A percentile compares a stretch with the other conserved stretches of the same genome.
Evolutionary conservation across 64 coral and sea anemone genomes (phyloP).

Genomic region (Montipora foliosa): DNA sequence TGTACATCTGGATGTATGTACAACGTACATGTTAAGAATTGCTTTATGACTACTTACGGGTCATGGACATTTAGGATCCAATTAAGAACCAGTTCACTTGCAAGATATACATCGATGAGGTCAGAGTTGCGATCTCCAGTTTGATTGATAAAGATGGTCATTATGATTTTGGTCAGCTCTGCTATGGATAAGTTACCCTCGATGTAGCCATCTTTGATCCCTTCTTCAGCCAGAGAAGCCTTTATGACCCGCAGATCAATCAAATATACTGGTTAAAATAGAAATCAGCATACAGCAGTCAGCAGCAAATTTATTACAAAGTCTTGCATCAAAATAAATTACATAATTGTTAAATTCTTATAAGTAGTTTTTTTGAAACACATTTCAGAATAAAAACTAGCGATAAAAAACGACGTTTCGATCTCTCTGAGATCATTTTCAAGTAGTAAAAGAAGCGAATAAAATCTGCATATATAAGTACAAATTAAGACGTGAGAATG

Average conservation of each 20-base stretch:
- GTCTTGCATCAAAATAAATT: too few relatives aligned
- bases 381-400: too few relatives aligned
- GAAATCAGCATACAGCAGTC: neutral
- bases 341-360: too few relatives aligned
- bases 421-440: too few relatives aligned
- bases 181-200: constrained; percentile 58
- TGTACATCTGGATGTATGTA: too few relatives aligned
- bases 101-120: constrained; percentile 67
- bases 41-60: constrained; percentile 66
- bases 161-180: constrained; percentile 73
- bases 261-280: constrained; percentile 71
- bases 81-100: constrained; percentile 91
- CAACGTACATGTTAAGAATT: neutral
- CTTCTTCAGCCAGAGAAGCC: constrained; percentile 65
- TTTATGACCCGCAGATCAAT: constrained; percentile 73
- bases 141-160: constrained; percentile 81
- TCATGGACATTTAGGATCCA: constrained; percentile 98
- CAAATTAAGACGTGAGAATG: too few relatives aligned
- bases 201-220: constrained; percentile 72
- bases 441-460: too few relatives aligned
- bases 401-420: too few relatives aligned
- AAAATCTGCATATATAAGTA: too few relatives aligned
- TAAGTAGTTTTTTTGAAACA: too few relatives aligned
- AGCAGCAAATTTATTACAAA: neutral
- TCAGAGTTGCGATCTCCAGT: constrained; percentile 52